Base-by-base conservation (phyloP, 2,113 vertebrate genomes). In the Zapornia atra region DNA sequence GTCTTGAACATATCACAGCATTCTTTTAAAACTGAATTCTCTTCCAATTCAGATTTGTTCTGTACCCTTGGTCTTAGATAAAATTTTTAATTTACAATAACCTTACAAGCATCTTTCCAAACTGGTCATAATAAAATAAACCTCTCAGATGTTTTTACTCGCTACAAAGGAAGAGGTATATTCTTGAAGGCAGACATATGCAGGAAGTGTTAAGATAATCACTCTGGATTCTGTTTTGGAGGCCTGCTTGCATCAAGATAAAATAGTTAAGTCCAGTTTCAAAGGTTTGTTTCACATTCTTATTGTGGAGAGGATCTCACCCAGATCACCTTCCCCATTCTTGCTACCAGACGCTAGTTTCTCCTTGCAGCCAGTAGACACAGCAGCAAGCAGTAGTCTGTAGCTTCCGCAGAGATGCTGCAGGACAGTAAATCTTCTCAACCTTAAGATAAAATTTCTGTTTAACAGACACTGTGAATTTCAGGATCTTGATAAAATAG, bases 341-440 rank as follows among this genome's bases (percentile, higher is more conserved):
- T 56, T 86, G 44, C 20, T 10, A 31, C 44, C 24, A 44, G 29
- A n/a, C 0, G 1, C 24, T 50, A 0, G 12, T 64, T 94, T 72
- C 34, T 83, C 65, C 57, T 76, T 72, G 61, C 57, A 87, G 26
- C 29, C 24, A 12, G 24, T 50, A 60, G 28, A 50, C 87, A 33
- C 9, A 7, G 17, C 2, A 0, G 9, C 54, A 57, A 63, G 36
- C 40, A 31, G 11, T 25, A 61, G 15, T 38, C 34, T 38, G 24
- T 8, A 59, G 31, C 31, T 42, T 88, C 69, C 13, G 20, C 9
- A 21, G 53, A 64, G 11, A 36, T 50, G 9, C 34, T 46, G 28
- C 8, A 6, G 36, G 61, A 57, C 9, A 44, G 36, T 24, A 50
- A 34, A 22, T 72, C 46, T 91, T 68, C 48, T 71, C 12, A 36